Evolutionary conservation across 2,888 invertebrate genomes (phyloP).

Genomic region (Ichneumoninae sp.): DNA sequence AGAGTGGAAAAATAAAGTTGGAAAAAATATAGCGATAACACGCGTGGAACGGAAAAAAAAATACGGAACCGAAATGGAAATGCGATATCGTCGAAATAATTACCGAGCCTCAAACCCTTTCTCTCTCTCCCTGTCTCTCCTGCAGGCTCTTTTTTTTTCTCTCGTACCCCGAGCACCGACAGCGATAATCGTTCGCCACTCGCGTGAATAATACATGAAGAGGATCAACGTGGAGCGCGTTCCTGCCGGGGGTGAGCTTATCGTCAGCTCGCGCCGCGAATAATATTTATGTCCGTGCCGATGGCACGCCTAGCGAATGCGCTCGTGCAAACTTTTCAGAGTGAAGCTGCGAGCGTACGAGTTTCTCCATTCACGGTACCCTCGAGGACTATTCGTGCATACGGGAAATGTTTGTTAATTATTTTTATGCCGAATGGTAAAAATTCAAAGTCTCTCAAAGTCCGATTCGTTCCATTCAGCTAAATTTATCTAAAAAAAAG

Average conservation of each 20-base stretch:
- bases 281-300: constrained; percentile 44
- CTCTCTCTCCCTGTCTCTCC: not conserved
- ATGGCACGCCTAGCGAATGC: constrained; percentile 24
- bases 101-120: constrained; percentile 4
- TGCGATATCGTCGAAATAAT: constrained; percentile 44
- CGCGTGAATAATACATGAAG: constrained; percentile 56
- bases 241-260: constrained; percentile 36
- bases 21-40: constrained; percentile 8
- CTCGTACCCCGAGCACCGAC: constrained; percentile 13
- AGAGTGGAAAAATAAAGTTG: constrained; percentile 21
- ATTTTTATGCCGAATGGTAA: not conserved
- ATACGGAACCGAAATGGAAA: constrained; percentile 32
- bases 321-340: constrained; percentile 16
- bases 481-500: not conserved
- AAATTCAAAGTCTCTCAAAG: not conserved
- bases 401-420: not conserved
- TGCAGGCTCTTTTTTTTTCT: not conserved
- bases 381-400: not conserved
- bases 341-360: constrained; percentile 13
- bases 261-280: constrained; percentile 31
- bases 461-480: not conserved
- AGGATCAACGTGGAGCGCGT: constrained; percentile 23
- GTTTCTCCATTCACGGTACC: not conserved
- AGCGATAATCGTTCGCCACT: constrained; percentile 50
- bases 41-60: not conserved